Evolutionary conservation across 2,113 vertebrate species (phyloP), one percentile per base, ranked within the genome.

Genomic region (Megaceryle maxima): DNA sequence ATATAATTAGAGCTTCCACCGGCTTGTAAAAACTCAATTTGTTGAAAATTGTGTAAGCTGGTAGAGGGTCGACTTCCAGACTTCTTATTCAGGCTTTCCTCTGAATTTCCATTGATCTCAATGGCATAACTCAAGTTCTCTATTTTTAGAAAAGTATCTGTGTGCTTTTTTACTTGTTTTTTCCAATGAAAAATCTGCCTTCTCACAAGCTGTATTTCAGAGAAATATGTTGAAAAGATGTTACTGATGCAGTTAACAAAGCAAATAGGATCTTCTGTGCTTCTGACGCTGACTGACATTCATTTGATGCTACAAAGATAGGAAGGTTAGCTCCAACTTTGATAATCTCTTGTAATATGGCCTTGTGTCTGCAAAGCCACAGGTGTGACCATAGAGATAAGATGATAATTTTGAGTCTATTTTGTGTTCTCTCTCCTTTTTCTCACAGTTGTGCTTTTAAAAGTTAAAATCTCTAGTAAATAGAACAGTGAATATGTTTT

Each of bases 1-100:
- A 53, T 4, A 19, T 96, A 95, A 94, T 97, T 95, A 90, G 72
- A 94, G 35, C 67, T 91, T 89, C 68, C 60, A 77, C 60, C 50
- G 90, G 86, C 80, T 29, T 83, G 35, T 92, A 90, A 88, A 89
- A 92, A 78, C 81, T 95, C 75, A 76, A 72, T 96, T 96, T 95
- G 75, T 80, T 81, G 72, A 64, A 87, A 93, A 67, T 44, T 56
- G 13, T 81, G 17, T 90, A 92, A 94, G 28, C 53, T 86, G 86
- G 75, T 94, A 92, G 70, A 83, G 64, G 96, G 86, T 83, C 88
- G 95, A 83, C 95, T 92, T 68, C 46, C 44, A 93, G 55, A 35
- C 44, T 92, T 88, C 24, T 76, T 82, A 78, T 91, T 84, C 55
- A 83, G 56, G 24, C 51, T 80, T 94, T 91, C 44, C 75, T 77